These are phyloP conservation scores for Rhinogobio ventralis DNA, from an alignment of 2,797 vertebrate species.

Conservation along the genomic window DNA sequence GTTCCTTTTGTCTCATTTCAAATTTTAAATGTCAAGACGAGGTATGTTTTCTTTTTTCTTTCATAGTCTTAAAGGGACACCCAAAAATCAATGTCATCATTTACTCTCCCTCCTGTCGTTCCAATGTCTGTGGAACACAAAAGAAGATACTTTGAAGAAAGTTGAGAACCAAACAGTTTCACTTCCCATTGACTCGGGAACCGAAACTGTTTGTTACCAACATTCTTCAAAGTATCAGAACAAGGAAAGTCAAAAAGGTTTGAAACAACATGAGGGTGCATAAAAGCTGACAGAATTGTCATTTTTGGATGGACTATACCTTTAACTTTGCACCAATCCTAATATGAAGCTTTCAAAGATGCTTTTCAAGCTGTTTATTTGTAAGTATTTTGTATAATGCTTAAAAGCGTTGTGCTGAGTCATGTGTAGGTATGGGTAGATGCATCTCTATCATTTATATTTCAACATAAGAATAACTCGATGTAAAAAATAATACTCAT, in stretches of 20 bases:
- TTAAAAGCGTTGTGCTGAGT: not conserved
- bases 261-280: not conserved
- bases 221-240: not conserved
- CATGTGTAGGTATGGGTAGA: slow-evolving; percentile 14
- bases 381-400: slow-evolving; percentile 43
- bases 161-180: not conserved
- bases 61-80: not conserved
- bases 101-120: not conserved
- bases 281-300: not conserved
- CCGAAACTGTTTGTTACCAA: not conserved
- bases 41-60: not conserved
- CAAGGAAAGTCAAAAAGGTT: not conserved
- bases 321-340: not conserved
- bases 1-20: not conserved
- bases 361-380: slow-evolving; percentile 39
- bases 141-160: not conserved
- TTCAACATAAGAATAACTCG: not conserved
- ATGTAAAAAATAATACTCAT: not conserved
- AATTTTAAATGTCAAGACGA: slow-evolving; percentile 7
- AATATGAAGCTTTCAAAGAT: slow-evolving; percentile 25
- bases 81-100: not conserved
- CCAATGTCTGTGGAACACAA: not conserved
- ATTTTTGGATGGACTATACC: not conserved
- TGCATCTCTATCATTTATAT: not conserved
- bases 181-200: not conserved